Conservation (phyloP, 2,888 invertebrate species). For the Drosophila atroscutellata region DNA sequence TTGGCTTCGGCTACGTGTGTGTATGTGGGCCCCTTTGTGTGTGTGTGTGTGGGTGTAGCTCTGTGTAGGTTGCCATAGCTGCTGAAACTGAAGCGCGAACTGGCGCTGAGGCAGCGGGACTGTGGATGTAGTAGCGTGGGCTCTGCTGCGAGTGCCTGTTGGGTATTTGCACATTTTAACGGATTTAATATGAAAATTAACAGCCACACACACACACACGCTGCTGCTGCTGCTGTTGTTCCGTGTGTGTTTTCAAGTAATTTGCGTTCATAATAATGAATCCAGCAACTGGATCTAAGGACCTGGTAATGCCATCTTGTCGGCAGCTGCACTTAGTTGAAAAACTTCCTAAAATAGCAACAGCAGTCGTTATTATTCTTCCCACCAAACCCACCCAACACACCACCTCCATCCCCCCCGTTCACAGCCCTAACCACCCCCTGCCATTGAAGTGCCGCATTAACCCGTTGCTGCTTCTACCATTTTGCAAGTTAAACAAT, state of each 20-base stretch:
- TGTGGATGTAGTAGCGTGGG: background rate
- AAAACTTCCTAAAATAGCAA: constrained; percentile 73
- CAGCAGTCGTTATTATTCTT: constrained; percentile 33
- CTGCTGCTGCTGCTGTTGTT: background rate
- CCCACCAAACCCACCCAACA: background rate
- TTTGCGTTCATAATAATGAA: constrained; percentile 74
- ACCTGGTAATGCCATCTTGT: constrained; percentile 38
- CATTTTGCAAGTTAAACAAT: constrained; percentile 68
- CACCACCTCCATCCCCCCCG: background rate
- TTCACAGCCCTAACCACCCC: background rate
- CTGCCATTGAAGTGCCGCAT: constrained; percentile 1
- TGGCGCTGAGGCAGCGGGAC: constrained; percentile 4
- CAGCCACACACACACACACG: constrained; percentile 44
- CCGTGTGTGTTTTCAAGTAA: constrained; percentile 49
- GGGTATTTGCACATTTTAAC: constrained; percentile 79
- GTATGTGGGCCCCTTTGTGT: background rate
- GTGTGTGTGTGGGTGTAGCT: constrained; percentile 10
- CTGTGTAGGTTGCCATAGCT: constrained; percentile 21
- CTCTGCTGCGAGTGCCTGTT: constrained; percentile 58
- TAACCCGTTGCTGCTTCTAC: constrained; percentile 24
- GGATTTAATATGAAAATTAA: constrained; percentile 79
- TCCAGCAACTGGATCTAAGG: constrained; percentile 42
- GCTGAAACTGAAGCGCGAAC: constrained; percentile 16
- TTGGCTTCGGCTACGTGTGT: constrained; percentile 10
- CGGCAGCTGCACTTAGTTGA: constrained; percentile 75